Conservation (phyloP, 2,797 vertebrate species). For the Salmo trutta region DNA sequence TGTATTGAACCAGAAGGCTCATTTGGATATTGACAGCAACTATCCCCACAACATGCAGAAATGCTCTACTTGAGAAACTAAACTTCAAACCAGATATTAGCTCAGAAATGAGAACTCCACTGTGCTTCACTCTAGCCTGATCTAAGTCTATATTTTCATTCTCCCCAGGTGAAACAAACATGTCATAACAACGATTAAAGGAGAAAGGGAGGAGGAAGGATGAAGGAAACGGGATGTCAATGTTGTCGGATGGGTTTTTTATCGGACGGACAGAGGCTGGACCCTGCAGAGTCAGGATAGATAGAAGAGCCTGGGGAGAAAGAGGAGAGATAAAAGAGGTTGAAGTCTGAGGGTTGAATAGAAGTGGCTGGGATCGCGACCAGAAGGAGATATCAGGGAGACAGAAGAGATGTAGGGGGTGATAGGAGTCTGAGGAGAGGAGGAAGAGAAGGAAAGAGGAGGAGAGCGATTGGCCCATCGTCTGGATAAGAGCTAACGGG, state of each 20-base stretch:
- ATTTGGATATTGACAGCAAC: too few relatives aligned
- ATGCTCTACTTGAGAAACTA: conserved; percentile 19
- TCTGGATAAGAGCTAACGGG: conserved; percentile 35
- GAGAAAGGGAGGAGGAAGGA: conserved; percentile 1
- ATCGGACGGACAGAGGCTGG: conserved; percentile 39
- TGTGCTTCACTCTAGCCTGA: conserved; percentile 18
- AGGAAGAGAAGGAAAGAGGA: conserved; percentile 24
- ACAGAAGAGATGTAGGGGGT: conserved; percentile 47
- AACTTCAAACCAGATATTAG: conserved; percentile 9
- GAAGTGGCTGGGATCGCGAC: conserved; percentile 57
- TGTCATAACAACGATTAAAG: conserved; percentile 34
- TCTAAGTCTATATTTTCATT: conserved; percentile 28
- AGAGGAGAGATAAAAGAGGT: conserved; percentile 54
- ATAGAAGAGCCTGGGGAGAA: conserved; percentile 19
- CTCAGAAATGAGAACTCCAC: neutral
- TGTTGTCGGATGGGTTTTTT: conserved; percentile 39
- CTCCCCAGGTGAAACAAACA: conserved; percentile 47
- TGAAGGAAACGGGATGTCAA: conserved; percentile 38
- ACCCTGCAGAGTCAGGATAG: conserved; percentile 45
- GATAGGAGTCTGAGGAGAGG: conserved; percentile 39
- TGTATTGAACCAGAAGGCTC: too few relatives aligned
- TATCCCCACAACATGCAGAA: neutral
- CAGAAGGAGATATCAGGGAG: conserved; percentile 59
- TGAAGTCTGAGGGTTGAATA: conserved; percentile 45
- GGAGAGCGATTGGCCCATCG: conserved; percentile 42